phyloP scores from a whole-genome alignment of 2,888 invertebrate genomes.

The Chaitophorus viminalis region DNA sequence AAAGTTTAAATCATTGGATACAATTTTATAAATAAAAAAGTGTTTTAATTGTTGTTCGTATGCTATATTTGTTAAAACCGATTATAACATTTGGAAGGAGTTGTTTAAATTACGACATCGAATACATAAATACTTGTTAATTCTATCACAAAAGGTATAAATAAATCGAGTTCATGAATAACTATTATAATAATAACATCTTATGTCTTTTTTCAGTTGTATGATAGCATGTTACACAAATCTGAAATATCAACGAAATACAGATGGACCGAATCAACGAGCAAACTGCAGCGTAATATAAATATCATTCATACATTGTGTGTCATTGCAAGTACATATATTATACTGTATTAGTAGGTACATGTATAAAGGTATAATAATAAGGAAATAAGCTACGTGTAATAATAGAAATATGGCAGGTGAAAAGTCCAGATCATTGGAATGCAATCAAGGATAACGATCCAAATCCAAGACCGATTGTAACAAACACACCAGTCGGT shows the following conservation, averaged over 20 bases:
- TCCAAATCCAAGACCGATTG: background rate
- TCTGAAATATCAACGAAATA: conserved; percentile 17
- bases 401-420: background rate
- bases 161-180: background rate
- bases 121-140: no score
- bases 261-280: background rate
- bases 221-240: background rate
- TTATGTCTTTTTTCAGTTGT: background rate
- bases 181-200: no score
- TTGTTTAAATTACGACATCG: no score
- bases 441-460: background rate
- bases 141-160: background rate
- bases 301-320: background rate
- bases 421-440: background rate
- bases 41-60: no score
- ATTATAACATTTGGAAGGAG: no score
- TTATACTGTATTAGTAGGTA: no score
- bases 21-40: no score
- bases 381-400: no score
- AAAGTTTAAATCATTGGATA: background rate
- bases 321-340: background rate
- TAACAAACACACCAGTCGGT: no score
- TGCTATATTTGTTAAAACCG: no score
- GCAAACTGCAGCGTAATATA: background rate
- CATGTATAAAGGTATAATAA: no score